These are phyloP conservation scores for Alethe diademata DNA, from an alignment of 2,113 vertebrate genomes.

Conservation along the genomic window DNA sequence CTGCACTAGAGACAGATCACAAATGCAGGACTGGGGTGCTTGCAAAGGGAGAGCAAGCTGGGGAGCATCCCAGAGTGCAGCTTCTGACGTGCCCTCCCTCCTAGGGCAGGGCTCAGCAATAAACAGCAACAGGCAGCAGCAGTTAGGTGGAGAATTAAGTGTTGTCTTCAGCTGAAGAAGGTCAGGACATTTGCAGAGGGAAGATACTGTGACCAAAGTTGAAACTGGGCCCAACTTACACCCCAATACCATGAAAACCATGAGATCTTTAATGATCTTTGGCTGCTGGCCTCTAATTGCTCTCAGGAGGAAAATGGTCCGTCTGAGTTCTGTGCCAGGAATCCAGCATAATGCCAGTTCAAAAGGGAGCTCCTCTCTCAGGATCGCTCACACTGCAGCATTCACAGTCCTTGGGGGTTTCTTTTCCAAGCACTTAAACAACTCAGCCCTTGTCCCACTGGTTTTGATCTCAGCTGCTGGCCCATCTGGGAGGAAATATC, in stretches of 20 bases:
- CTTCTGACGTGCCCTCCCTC: neutral
- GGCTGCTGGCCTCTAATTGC: neutral
- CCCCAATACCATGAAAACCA: neutral
- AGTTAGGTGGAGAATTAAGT: neutral
- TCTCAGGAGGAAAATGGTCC: conserved; percentile 1
- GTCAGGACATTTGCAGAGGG: neutral
- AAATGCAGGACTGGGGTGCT: neutral
- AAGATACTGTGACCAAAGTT: neutral
- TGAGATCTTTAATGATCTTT: neutral
- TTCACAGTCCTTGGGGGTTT: conserved; percentile 3
- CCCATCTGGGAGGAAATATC: conserved; percentile 61
- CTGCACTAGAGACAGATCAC: neutral
- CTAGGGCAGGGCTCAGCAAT: neutral
- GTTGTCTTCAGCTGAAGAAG: neutral
- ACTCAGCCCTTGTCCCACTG: conserved; percentile 40
- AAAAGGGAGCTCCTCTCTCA: neutral
- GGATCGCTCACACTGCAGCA: neutral
- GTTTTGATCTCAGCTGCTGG: conserved; percentile 62
- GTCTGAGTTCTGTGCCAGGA: neutral
- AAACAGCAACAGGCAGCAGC: neutral
- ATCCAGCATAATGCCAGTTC: neutral
- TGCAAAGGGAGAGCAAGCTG: neutral
- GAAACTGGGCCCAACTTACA: neutral
- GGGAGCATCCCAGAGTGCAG: fast-evolving
- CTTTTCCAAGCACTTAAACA: conserved; percentile 43